Evolutionary conservation across 1,140 invertebrate species (phyloP), one percentile per base, ranked within the genome.

Genomic region (Drosophila trapezifrons): DNA sequence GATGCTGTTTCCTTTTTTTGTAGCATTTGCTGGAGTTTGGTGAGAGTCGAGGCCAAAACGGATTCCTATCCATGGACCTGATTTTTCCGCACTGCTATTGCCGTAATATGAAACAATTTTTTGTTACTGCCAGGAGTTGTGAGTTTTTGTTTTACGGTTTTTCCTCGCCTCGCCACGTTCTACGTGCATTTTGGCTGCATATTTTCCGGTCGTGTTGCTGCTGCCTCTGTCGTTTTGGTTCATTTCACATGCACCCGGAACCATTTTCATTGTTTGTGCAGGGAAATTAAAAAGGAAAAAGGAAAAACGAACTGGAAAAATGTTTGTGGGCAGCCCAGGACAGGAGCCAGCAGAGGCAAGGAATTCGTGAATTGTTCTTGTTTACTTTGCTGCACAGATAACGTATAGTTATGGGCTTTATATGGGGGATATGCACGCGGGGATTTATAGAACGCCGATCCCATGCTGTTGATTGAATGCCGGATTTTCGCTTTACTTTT

Each of bases 241-340:
- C 79, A 83, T 87, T 89, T 89, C 84, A 87, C 83, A 89, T 87
- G 83, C 83, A 87, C 81, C 76, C 83, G 72, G 79, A 73, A 79
- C 51, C 62, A 55, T 72, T 79, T 56, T 59, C 76, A 83, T 69
- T 87, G 84, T 87, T 87, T 87, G 76, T 58, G 63, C 76, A 79
- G 51, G 32, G 65, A 87, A 86, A 86, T 87, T 87, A 87, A 87
- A 78, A 66, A n/a, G n/a, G n/a, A n/a, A n/a, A 49, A 51, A 46
- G 45, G 78, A 52, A 71, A 71, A 78, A 52, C 78, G 15, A 46
- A 46, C 51, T 60, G 59, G 42, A 75, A 82, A 52, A 56, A 54
- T 66, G 69, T 56, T 38, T 66, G 45, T 55, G 70, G 79, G 40
- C 42, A 56, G 62, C 13, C 15, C 25, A 32, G 47, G 10, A 25